phyloP scores from a whole-genome alignment of 1,140 invertebrate species.

The Drosophila virilis region DNA sequence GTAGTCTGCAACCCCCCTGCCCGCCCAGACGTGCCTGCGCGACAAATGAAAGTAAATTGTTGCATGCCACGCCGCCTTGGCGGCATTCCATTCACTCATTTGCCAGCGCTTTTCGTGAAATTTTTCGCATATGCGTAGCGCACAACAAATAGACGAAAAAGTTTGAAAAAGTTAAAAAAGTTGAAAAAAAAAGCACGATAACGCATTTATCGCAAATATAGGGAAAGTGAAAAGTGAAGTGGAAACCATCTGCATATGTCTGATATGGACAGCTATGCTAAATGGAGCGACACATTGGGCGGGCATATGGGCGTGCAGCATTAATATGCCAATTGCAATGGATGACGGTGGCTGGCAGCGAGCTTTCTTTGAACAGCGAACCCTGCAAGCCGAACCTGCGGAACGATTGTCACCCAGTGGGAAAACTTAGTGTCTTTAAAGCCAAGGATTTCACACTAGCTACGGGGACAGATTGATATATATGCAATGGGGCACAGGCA shows the following conservation, averaged over 20 bases:
- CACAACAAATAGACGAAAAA: constrained; percentile 5
- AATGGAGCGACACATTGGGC: constrained; percentile 39
- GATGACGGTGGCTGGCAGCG: no score
- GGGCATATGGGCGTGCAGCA: background rate
- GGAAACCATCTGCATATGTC: constrained; percentile 13
- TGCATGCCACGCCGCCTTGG: constrained; percentile 47
- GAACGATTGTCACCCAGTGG: no score
- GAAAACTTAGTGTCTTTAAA: no score
- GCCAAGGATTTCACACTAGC: no score
- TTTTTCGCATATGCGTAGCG: constrained; percentile 69
- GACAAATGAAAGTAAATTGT: constrained; percentile 79
- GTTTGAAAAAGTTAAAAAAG: background rate
- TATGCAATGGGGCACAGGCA: no score
- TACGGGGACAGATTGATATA: no score
- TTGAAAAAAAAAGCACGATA: constrained; percentile 26
- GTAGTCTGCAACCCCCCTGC: constrained; percentile 1
- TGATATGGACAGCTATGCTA: constrained; percentile 9
- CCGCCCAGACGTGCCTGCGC: constrained; percentile 25
- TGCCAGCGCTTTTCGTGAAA: constrained; percentile 51
- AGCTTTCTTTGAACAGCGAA: no score
- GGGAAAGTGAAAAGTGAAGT: constrained; percentile 54
- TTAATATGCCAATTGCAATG: constrained; percentile 2
- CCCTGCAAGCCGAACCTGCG: no score
- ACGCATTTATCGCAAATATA: constrained; percentile 46
- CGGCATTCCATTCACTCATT: constrained; percentile 72